phyloP scores from a whole-genome alignment of 2,888 invertebrate species.

The Podotricha telesiphe region DNA sequence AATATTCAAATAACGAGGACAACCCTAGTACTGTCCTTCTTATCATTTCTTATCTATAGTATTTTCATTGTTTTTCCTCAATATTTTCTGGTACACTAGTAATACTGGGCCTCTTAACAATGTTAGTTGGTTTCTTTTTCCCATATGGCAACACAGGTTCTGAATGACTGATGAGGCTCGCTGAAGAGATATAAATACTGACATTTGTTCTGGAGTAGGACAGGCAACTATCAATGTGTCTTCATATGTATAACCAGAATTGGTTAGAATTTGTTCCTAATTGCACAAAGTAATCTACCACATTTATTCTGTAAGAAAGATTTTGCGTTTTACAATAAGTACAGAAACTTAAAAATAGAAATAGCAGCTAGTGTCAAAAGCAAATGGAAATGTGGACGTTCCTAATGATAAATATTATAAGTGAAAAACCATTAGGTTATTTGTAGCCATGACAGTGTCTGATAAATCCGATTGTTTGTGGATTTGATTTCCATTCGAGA shows the following conservation, averaged over 20 bases:
- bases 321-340: too few relatives aligned
- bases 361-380: too few relatives aligned
- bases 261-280: slow-evolving; percentile 89
- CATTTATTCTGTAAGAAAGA: slow-evolving; percentile 91
- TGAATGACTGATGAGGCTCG: slow-evolving; percentile 85
- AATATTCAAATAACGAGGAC: not conserved
- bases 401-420: too few relatives aligned
- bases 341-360: too few relatives aligned
- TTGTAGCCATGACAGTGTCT: too few relatives aligned
- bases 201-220: slow-evolving; percentile 96
- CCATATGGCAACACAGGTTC: slow-evolving; percentile 77
- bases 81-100: slow-evolving; percentile 60
- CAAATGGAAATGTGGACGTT: too few relatives aligned
- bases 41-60: too few relatives aligned
- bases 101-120: slow-evolving; percentile 66
- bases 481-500: too few relatives aligned
- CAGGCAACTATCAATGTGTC: slow-evolving; percentile 93
- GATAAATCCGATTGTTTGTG: too few relatives aligned
- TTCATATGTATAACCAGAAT: slow-evolving; percentile 91
- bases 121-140: slow-evolving; percentile 64
- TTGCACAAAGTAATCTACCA: slow-evolving; percentile 94
- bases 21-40: slow-evolving; percentile 8
- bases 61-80: slow-evolving; percentile 38
- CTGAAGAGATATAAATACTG: slow-evolving; percentile 92
- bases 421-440: too few relatives aligned